These are phyloP conservation scores for Menidia menidia DNA, from an alignment of 2,797 vertebrate genomes.

Conservation along the genomic window DNA sequence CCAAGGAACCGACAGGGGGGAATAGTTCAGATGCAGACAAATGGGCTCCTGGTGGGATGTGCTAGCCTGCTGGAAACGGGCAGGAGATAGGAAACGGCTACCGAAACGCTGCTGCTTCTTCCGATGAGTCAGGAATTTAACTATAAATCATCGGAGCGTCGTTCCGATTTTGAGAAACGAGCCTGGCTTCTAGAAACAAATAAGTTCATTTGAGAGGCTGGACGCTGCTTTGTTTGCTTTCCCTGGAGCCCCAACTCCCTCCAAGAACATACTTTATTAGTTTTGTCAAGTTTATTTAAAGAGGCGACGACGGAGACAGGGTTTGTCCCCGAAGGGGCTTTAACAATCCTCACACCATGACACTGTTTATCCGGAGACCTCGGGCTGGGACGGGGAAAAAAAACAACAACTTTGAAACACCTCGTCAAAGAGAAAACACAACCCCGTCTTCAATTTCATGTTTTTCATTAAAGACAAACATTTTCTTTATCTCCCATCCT, in stretches of 20 bases:
- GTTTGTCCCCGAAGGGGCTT: constrained; percentile 13
- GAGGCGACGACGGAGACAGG: constrained; percentile 5
- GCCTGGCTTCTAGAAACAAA: constrained; percentile 25
- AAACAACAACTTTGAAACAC: not conserved
- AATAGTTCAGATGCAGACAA: constrained; percentile 55
- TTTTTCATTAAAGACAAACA: not conserved
- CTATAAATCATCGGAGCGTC: constrained; percentile 1
- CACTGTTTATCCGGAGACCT: not conserved
- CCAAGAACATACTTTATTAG: not conserved
- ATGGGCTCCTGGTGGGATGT: constrained; percentile 22
- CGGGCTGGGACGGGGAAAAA: not conserved
- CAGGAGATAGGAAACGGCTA: constrained; percentile 8
- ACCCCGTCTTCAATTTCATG: not conserved
- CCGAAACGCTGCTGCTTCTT: not conserved
- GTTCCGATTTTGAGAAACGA: constrained; percentile 15
- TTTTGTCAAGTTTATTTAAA: constrained; percentile 24
- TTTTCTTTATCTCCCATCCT: not conserved
- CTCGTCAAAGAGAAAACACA: constrained; percentile 8
- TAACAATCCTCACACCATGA: not conserved
- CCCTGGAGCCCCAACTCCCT: constrained; percentile 8
- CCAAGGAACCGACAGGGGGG: constrained; percentile 14
- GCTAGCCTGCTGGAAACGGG: constrained; percentile 6
- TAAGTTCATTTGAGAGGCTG: not conserved
- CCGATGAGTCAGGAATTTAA: not conserved
- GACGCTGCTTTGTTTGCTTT: constrained; percentile 19